Evolutionary conservation across 2,797 vertebrate species (phyloP), one percentile per base, ranked within the genome.

Genomic region (Pantherophis vulpinus): DNA sequence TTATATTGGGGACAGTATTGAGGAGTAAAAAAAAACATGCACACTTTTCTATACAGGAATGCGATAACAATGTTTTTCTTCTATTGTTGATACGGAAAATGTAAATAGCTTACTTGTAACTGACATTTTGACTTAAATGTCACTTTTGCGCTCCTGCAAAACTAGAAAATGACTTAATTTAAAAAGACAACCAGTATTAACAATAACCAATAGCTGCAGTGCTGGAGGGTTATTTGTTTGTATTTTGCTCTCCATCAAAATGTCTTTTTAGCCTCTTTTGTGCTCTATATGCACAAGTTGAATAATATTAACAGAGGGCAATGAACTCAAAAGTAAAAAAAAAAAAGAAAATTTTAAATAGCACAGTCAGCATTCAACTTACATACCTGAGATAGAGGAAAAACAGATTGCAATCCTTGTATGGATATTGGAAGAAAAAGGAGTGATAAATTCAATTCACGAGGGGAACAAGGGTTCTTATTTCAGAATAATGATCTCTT

Each of bases 91-190:
- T 54, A 83, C 2, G 74, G 23, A n/a, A 89, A 63, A 86, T 63
- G 9, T 63, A 55, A 83, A 86, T 37, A 86, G 29, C 63, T 86
- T 55, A 37, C n/a, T 66, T 70, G 47, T 47, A 93, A 93, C 60
- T 86, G 70, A 86, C 42, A 86, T 90, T 92, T 86, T 93, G 91
- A 92, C 61, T 55, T 54, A 92, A 89, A 92, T 79, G 42, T 83
- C 91, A 92, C 29, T 29, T 87, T 87, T 87, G 32, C 11, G 25
- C 16, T 56, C 87, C 58, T 90, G 83, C 29, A 90, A 70, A 87
- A 32, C 37, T 23, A 47, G 25, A 32, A 63, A 90, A 87, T 29
- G 47, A 2, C 11, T n/a, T 66, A 42, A 87, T 83, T 87, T 87
- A 29, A n/a, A 70, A 90, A 70, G n/a, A 51, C 25, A 87, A 37